A percentile compares a stretch with the other conserved stretches of the same genome.
These are phyloP conservation scores for Netelia inedita DNA, from an alignment of 2,888 invertebrate species.

Conservation along the genomic window DNA sequence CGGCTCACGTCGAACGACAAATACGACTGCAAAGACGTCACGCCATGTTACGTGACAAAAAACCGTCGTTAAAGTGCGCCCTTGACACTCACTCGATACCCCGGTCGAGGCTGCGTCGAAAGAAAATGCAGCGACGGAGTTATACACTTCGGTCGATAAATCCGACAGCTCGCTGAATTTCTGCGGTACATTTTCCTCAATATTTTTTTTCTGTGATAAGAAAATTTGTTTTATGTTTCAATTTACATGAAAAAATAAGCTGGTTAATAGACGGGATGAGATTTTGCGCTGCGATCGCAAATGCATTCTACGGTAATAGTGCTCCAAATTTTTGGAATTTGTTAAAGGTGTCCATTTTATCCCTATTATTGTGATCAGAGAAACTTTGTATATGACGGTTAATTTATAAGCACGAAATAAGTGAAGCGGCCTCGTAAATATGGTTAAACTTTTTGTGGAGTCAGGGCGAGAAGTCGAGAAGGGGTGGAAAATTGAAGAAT, in stretches of 20 bases:
- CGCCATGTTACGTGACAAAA: conserved; percentile 56
- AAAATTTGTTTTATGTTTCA: not conserved
- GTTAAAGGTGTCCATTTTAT: no score
- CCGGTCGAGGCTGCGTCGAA: conserved; percentile 18
- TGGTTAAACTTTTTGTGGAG: not conserved
- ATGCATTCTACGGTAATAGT: no score
- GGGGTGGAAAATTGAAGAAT: not conserved
- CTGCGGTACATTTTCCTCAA: not conserved
- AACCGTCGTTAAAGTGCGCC: conserved; percentile 35
- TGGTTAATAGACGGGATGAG: no score
- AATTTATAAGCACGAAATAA: not conserved
- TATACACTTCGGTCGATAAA: conserved; percentile 28
- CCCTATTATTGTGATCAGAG: no score
- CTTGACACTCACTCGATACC: conserved; percentile 46
- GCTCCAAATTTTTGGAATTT: no score
- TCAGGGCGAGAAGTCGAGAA: not conserved
- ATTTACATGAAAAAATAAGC: no score
- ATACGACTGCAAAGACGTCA: conserved; percentile 29
- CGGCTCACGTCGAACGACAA: conserved; percentile 6
- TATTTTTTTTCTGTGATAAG: not conserved
- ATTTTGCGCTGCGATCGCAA: no score
- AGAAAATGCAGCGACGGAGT: not conserved
- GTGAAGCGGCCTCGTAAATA: not conserved
- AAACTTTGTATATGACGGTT: not conserved
- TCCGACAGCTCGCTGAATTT: not conserved